phyloP scores from a whole-genome alignment of 2,797 vertebrate species.

The Hypotaenidia okinawae region DNA sequence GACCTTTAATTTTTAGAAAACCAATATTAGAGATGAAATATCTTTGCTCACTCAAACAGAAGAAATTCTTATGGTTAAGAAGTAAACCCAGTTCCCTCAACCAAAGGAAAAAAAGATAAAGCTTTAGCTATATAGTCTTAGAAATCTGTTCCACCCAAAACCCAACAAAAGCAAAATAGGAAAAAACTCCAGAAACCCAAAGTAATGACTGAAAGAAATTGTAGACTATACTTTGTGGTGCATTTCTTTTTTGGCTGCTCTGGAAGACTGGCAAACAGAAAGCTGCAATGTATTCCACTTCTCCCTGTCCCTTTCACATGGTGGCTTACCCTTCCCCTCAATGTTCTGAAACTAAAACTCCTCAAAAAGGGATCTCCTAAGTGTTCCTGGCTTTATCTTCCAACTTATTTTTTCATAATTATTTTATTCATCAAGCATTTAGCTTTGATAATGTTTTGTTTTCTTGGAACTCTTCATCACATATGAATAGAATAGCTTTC shows the following conservation, averaged over 20 bases:
- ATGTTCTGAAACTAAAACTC: background rate
- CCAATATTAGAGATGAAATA: background rate
- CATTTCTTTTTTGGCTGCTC: background rate
- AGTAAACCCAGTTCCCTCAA: background rate
- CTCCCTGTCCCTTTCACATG: accelerated
- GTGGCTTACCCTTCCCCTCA: background rate
- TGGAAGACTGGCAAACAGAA: background rate
- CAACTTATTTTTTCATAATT: background rate
- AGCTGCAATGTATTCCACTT: background rate
- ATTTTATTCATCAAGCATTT: background rate
- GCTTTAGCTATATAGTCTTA: background rate
- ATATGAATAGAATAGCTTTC: background rate
- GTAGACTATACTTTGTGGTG: background rate
- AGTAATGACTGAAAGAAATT: background rate
- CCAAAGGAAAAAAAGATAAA: background rate
- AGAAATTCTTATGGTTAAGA: background rate
- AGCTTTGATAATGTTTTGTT: background rate
- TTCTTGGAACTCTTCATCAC: background rate
- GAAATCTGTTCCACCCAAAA: background rate
- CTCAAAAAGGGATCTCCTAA: background rate
- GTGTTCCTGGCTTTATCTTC: background rate
- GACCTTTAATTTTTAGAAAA: background rate
- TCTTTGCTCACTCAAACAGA: background rate
- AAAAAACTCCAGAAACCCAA: background rate
- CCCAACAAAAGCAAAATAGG: background rate